These are phyloP conservation scores for Pollimyrus isidori DNA, from an alignment of 2,113 vertebrate species.

Conservation along the genomic window DNA sequence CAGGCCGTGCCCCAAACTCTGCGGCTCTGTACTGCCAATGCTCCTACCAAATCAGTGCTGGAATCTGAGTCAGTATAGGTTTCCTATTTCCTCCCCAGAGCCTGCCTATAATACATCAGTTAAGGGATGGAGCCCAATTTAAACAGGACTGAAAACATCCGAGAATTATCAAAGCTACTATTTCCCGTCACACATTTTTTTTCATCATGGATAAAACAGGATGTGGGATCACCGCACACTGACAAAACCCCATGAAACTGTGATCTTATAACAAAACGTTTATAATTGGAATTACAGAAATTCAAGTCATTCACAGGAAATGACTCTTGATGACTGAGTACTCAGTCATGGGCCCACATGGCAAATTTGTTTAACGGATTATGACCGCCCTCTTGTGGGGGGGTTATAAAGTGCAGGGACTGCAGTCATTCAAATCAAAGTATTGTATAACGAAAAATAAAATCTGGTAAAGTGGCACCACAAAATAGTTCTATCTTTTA, in stretches of 20 bases:
- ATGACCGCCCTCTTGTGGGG: constrained; percentile 19
- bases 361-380: background rate
- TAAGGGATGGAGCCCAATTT: background rate
- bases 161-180: constrained; percentile 26
- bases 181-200: background rate
- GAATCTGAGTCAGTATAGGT: constrained; percentile 6
- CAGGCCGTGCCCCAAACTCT: background rate
- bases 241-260: background rate
- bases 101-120: background rate
- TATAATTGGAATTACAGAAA: constrained; percentile 19
- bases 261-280: background rate
- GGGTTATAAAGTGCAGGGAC: background rate
- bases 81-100: constrained; percentile 16
- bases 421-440: background rate
- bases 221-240: constrained; percentile 22
- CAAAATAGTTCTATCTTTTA: constrained; percentile 8
- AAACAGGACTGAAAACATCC: constrained; percentile 27
- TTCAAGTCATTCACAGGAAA: constrained; percentile 33
- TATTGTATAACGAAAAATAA: background rate
- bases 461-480: background rate
- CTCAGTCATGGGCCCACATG: background rate
- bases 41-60: background rate
- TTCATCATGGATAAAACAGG: constrained; percentile 15
- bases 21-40: background rate
- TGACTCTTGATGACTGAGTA: constrained; percentile 17